Conservation (phyloP, 2,797 vertebrate species). For the Anguilla pacifica region DNA sequence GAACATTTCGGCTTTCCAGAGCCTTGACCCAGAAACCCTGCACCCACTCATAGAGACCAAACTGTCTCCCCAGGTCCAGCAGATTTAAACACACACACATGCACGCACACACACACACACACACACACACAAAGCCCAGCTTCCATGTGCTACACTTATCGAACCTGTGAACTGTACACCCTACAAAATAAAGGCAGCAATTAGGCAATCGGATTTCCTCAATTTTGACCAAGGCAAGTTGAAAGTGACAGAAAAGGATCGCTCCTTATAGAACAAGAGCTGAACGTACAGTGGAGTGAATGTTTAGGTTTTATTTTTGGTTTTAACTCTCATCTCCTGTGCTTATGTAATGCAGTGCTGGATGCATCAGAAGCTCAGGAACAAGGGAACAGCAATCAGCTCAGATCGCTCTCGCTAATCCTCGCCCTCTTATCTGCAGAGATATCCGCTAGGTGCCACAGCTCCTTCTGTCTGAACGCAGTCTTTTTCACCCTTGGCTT, state of each 20-base stretch:
- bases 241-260: slow-evolving; percentile 28
- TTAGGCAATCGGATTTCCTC: neutral
- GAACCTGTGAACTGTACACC: slow-evolving; percentile 8
- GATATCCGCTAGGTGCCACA: neutral
- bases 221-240: neutral
- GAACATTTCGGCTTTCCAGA: slow-evolving; percentile 59
- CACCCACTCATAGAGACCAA: slow-evolving; percentile 63
- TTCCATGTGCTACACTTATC: neutral
- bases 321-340: neutral
- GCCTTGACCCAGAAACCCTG: slow-evolving; percentile 58
- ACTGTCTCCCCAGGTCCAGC: slow-evolving; percentile 44
- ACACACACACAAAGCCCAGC: neutral
- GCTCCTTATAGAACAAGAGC: slow-evolving; percentile 69
- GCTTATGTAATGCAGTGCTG: slow-evolving; percentile 9
- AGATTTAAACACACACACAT: slow-evolving; percentile 45
- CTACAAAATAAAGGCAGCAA: slow-evolving; percentile 4
- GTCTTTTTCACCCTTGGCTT: slow-evolving; percentile 7
- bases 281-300: slow-evolving; percentile 43
- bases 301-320: neutral
- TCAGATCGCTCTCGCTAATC: neutral
- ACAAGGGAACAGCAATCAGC: neutral
- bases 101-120: slow-evolving; percentile 42
- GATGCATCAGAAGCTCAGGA: slow-evolving; percentile 23
- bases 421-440: neutral
- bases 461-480: neutral